Evolutionary conservation across 2,113 vertebrate genomes (phyloP).

Genomic region (Dromiciops gliroides): DNA sequence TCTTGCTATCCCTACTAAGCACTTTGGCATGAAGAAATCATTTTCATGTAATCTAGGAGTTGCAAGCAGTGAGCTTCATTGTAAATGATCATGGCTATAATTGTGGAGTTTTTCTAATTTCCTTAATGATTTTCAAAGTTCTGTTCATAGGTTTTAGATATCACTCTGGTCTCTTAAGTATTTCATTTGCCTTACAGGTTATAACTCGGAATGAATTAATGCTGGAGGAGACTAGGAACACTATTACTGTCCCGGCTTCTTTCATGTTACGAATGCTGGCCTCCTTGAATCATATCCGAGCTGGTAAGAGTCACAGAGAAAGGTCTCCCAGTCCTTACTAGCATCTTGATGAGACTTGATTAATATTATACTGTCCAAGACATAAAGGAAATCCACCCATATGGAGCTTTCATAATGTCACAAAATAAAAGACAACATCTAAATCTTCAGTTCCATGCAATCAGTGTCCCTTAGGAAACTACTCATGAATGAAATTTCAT

Average conservation of each 20-base stretch:
- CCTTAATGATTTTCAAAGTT: neutral
- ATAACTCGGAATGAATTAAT: conserved; percentile 98
- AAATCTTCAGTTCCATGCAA: conserved; percentile 2
- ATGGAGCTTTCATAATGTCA: neutral
- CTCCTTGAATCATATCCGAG: conserved; percentile 96
- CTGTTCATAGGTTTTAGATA: neutral
- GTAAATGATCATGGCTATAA: neutral
- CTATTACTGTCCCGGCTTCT: conserved; percentile 98
- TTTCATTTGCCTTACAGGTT: conserved; percentile 84
- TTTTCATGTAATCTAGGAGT: neutral
- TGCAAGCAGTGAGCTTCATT: neutral
- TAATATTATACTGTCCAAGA: neutral
- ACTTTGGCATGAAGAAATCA: neutral
- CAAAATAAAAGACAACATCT: conserved; percentile 10
- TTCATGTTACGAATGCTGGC: conserved; percentile 99
- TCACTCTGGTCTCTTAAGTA: neutral
- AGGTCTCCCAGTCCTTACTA: neutral
- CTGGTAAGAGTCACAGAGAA: conserved; percentile 86
- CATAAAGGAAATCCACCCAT: neutral
- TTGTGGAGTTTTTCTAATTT: conserved; percentile 8
- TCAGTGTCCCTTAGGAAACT: conserved; percentile 13
- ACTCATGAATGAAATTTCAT: neutral
- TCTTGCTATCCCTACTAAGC: conserved; percentile 1
- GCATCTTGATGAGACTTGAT: neutral
- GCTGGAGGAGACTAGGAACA: conserved; percentile 98